phyloP scores from a whole-genome alignment of 2,888 invertebrate species.

The Apodemia hepburni region DNA sequence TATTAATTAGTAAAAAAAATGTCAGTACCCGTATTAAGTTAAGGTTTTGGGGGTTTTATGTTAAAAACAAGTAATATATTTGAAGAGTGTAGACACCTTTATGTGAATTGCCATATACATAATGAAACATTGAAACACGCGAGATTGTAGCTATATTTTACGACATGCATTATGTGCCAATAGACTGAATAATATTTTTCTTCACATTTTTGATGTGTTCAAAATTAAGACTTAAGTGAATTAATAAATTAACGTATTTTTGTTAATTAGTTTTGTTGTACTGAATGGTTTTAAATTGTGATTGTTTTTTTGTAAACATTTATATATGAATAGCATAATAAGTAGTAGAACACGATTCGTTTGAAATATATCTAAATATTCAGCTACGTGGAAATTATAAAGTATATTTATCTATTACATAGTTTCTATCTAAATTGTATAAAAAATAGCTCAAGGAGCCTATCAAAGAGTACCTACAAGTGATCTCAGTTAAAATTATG shows the following conservation, averaged over 20 bases:
- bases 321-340: slow-evolving; percentile 10
- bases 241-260: slow-evolving; percentile 13
- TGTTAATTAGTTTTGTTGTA: slow-evolving; percentile 15
- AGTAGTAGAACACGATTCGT: neutral
- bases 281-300: slow-evolving; percentile 12
- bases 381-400: slow-evolving; percentile 1
- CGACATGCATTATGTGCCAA: slow-evolving; percentile 10
- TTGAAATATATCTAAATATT: slow-evolving; percentile 9
- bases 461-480: slow-evolving; percentile 9
- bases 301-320: slow-evolving; percentile 13
- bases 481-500: slow-evolving; percentile 3
- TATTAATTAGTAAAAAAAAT: too few species aligned
- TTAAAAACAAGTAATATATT: neutral
- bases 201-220: slow-evolving; percentile 11
- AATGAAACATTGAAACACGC: neutral
- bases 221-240: slow-evolving; percentile 13
- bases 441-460: slow-evolving; percentile 10
- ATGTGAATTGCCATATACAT: slow-evolving; percentile 3
- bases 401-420: slow-evolving; percentile 6
- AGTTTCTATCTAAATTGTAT: neutral
- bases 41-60: neutral
- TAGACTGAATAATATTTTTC: slow-evolving; percentile 14
- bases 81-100: neutral
- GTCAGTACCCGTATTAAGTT: too few species aligned
- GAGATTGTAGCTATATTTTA: slow-evolving; percentile 1